Evolutionary conservation across 2,888 invertebrate genomes (phyloP).

Genomic region (Drosophila pegasa): DNA sequence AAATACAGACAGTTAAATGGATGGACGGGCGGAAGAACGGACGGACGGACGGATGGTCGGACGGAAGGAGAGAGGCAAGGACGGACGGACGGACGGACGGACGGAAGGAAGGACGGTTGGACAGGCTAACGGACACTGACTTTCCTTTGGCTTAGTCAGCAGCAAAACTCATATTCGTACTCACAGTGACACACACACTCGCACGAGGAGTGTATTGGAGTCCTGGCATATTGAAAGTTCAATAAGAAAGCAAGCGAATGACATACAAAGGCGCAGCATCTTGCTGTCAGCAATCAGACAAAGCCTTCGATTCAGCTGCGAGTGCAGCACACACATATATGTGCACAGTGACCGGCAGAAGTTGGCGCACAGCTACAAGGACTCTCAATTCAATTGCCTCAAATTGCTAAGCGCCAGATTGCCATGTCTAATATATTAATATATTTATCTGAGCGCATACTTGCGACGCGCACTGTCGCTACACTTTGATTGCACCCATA

Average conservation of each 20-base stretch:
- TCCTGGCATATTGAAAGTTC: constrained; percentile 24
- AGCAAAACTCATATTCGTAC: constrained; percentile 8
- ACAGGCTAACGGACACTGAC: constrained; percentile 9
- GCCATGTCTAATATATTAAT: too few species aligned
- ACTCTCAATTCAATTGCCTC: background rate
- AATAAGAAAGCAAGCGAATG: constrained; percentile 18
- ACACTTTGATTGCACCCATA: background rate
- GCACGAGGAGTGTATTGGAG: constrained; percentile 1
- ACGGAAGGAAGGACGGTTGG: background rate
- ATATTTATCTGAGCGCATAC: background rate
- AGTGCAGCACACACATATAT: constrained; percentile 30
- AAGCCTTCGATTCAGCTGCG: constrained; percentile 60
- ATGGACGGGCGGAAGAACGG: background rate
- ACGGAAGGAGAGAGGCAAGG: background rate
- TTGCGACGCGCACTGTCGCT: background rate
- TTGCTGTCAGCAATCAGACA: constrained; percentile 56
- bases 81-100: background rate
- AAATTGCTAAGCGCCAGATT: too few species aligned
- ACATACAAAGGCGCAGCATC: constrained; percentile 7
- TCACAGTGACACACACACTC: background rate
- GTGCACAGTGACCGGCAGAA: constrained; percentile 35
- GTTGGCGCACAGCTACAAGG: constrained; percentile 4
- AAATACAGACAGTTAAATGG: constrained; percentile 14
- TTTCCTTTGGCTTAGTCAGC: constrained; percentile 38
- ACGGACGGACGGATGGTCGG: background rate